These are phyloP conservation scores for Cheilosia vulpina DNA, from an alignment of 2,888 invertebrate genomes.

Conservation along the genomic window DNA sequence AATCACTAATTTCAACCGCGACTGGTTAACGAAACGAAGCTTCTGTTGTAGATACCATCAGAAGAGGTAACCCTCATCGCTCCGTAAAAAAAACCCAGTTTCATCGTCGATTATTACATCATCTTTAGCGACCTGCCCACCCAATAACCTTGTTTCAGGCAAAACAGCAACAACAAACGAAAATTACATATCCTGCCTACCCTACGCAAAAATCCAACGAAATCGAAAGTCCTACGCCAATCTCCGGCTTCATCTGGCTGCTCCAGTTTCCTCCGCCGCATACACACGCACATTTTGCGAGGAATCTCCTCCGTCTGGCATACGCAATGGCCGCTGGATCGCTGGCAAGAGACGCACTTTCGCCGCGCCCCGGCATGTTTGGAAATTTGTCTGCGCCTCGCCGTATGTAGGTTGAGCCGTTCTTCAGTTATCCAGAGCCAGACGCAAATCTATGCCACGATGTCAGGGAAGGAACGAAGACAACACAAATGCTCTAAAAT, in stretches of 20 bases:
- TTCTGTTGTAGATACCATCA: too few species aligned
- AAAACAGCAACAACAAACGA: neutral
- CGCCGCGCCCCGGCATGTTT: slow-evolving; percentile 16
- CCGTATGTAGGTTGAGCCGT: slow-evolving; percentile 65
- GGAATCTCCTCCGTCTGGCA: slow-evolving; percentile 66
- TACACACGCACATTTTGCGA: slow-evolving; percentile 37
- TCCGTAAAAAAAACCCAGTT: neutral
- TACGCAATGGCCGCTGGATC: slow-evolving; percentile 34
- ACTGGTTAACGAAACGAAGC: too few species aligned
- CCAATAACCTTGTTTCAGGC: neutral
- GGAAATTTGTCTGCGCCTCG: slow-evolving; percentile 25
- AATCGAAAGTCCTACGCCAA: slow-evolving; percentile 60
- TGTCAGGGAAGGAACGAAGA: slow-evolving; percentile 7
- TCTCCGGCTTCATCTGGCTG: slow-evolving; percentile 63
- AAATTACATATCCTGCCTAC: slow-evolving; percentile 40
- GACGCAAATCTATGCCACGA: slow-evolving; percentile 62
- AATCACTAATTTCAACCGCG: too few species aligned
- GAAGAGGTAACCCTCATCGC: too few species aligned
- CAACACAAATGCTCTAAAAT: slow-evolving; percentile 15
- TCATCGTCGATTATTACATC: slow-evolving; percentile 26
- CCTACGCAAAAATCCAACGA: slow-evolving; percentile 55
- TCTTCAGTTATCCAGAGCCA: slow-evolving; percentile 51
- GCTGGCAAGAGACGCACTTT: slow-evolving; percentile 57
- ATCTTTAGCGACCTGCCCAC: neutral
- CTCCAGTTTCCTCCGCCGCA: slow-evolving; percentile 39